phyloP scores from a whole-genome alignment of 2,888 invertebrate species.

The Podotricha telesiphe region DNA sequence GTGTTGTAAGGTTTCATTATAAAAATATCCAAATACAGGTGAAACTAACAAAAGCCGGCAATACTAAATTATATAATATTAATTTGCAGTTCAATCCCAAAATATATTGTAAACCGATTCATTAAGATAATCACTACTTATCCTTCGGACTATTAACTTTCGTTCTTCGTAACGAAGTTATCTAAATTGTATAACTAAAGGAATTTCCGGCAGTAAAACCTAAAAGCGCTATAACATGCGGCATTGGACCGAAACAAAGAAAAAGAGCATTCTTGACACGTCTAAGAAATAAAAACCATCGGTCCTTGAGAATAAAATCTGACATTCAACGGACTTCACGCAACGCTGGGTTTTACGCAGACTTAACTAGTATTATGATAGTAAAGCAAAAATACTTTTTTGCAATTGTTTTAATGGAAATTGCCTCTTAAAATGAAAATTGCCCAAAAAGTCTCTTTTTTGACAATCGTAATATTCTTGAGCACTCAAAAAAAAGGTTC shows the following conservation, averaged over 20 bases:
- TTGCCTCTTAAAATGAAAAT: too few relatives aligned
- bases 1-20: too few relatives aligned
- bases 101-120: background rate
- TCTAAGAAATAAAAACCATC: constrained; percentile 49
- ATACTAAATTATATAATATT: background rate
- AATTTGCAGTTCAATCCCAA: background rate
- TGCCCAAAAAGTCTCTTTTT: too few relatives aligned
- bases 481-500: too few relatives aligned
- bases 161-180: constrained; percentile 22
- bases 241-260: constrained; percentile 47
- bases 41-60: background rate
- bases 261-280: constrained; percentile 49
- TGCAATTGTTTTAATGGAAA: background rate
- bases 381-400: background rate
- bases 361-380: constrained; percentile 29
- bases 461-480: too few relatives aligned
- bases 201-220: constrained; percentile 41
- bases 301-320: constrained; percentile 46
- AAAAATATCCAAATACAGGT: background rate
- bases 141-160: constrained; percentile 1
- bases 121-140: constrained; percentile 14
- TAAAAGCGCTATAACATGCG: constrained; percentile 48
- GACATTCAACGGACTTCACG: constrained; percentile 45
- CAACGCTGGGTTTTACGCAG: constrained; percentile 46
- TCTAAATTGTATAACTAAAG: constrained; percentile 34